These are phyloP conservation scores for Alcedo quadribrachys DNA, from an alignment of 2,797 vertebrate genomes.

Conservation along the genomic window DNA sequence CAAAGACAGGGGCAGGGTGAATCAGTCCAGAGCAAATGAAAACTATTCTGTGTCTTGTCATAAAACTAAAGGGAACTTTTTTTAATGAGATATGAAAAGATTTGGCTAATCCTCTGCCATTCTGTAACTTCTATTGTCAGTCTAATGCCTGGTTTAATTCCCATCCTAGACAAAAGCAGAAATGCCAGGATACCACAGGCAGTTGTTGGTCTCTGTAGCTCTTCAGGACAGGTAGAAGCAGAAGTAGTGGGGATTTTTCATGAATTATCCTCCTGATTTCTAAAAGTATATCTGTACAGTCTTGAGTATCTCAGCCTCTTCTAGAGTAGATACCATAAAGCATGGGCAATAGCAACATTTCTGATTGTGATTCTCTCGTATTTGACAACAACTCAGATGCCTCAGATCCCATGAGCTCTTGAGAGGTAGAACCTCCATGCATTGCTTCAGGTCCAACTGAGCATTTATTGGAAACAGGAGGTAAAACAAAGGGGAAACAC, in stretches of 20 bases:
- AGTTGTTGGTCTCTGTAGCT: background rate
- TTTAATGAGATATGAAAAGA: background rate
- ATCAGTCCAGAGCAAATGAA: background rate
- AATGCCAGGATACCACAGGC: background rate
- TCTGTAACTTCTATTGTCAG: background rate
- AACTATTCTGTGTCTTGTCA: background rate
- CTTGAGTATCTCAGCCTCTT: background rate
- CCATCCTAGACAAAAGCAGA: background rate
- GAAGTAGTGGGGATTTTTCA: constrained; percentile 2
- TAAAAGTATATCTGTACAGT: background rate
- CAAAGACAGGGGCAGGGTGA: background rate
- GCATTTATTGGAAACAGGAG: background rate
- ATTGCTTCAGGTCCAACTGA: background rate
- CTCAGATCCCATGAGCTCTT: background rate
- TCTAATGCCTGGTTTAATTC: background rate
- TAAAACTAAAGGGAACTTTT: background rate
- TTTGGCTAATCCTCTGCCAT: background rate
- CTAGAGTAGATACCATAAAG: background rate
- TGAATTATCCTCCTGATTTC: background rate
- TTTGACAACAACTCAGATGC: background rate
- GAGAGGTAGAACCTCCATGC: background rate
- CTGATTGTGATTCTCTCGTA: background rate
- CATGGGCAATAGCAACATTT: background rate
- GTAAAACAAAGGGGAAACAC: background rate
- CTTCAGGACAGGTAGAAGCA: constrained; percentile 18